phyloP scores from a whole-genome alignment of 2,888 invertebrate species.

The Ptychoptera albimana region DNA sequence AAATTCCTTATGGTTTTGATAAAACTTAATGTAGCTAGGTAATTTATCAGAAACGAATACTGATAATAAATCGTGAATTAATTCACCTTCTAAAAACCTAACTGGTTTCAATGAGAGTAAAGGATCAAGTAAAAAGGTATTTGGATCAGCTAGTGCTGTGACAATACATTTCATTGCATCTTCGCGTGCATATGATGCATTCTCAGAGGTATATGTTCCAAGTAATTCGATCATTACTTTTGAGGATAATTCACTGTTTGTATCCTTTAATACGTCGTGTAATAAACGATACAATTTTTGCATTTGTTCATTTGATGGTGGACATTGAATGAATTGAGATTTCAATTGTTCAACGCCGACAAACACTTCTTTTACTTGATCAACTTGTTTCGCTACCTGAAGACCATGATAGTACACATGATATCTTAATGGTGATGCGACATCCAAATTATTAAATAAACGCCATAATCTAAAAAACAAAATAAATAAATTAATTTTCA shows the following conservation, averaged over 20 bases:
- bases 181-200: slow-evolving; percentile 89
- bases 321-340: slow-evolving; percentile 61
- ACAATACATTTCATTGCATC: slow-evolving; percentile 95
- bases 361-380: slow-evolving; percentile 71
- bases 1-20: slow-evolving; percentile 83
- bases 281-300: slow-evolving; percentile 78
- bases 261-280: slow-evolving; percentile 77
- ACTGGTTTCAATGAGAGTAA: slow-evolving; percentile 87
- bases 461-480: slow-evolving; percentile 55
- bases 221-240: slow-evolving; percentile 95
- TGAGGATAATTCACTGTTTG: slow-evolving; percentile 76
- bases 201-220: slow-evolving; percentile 92
- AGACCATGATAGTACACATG: slow-evolving; percentile 87
- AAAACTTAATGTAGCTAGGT: slow-evolving; percentile 82
- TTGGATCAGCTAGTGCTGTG: slow-evolving; percentile 88
- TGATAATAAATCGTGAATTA: slow-evolving; percentile 83
- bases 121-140: slow-evolving; percentile 89
- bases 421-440: slow-evolving; percentile 69
- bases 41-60: slow-evolving; percentile 93
- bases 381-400: slow-evolving; percentile 75
- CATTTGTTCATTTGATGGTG: slow-evolving; percentile 75
- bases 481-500: neutral
- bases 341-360: slow-evolving; percentile 70
- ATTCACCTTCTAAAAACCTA: slow-evolving; percentile 83
- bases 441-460: slow-evolving; percentile 79